Evolutionary conservation across 2,797 vertebrate species (phyloP), one percentile per base, ranked within the genome.

Genomic region (Schizothorax lantsangensis): DNA sequence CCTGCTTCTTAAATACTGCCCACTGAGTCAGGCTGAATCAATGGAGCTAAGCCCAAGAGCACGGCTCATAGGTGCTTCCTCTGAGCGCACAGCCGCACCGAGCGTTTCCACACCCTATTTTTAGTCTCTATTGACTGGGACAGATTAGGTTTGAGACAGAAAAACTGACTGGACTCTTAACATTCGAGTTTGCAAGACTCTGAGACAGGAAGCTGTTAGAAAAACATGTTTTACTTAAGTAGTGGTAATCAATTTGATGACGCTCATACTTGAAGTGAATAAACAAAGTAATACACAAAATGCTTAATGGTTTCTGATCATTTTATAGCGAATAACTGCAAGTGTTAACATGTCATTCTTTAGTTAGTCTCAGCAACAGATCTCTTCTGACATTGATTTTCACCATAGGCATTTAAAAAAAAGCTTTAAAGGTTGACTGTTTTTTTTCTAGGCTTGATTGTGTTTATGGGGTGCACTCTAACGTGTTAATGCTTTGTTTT

Each of bases 101-200:
- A 80, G 79, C 68, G 12, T 57, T 62, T 80, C 43, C 85, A 64
- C n/a, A 47, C 49, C 73, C 86, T 95, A 95, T 95, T 95, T 96
- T 94, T 95, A 95, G 93, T 83, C 59, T 17, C 92, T 92, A 94
- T 94, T 92, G 93, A 95, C 94, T 79, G 89, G 91, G 89, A 88
- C 87, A 87, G 91, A 93, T 95, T 93, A 93, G 90, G 91, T 91
- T 81, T 88, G 88, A 89, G 73, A 75, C 80, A 82, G 81, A 88
- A 68, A 86, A 86, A 82, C 82, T 66, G 79, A 83, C 83, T 85
- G 38, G 84, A 81, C 83, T 84, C 47, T 75, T 47, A 82, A 81
- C 47, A 59, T 62, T 72, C 73, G 81, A 79, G 80, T 79, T 69
- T 79, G 21, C 45, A 45, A 71, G 33, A 54, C 33, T 73, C 59